Percentiles rank a stretch among this genome's conserved stretches.
Evolutionary conservation across 1,140 invertebrate genomes (phyloP).

Genomic region (Zaprionus kolodkinae): DNA sequence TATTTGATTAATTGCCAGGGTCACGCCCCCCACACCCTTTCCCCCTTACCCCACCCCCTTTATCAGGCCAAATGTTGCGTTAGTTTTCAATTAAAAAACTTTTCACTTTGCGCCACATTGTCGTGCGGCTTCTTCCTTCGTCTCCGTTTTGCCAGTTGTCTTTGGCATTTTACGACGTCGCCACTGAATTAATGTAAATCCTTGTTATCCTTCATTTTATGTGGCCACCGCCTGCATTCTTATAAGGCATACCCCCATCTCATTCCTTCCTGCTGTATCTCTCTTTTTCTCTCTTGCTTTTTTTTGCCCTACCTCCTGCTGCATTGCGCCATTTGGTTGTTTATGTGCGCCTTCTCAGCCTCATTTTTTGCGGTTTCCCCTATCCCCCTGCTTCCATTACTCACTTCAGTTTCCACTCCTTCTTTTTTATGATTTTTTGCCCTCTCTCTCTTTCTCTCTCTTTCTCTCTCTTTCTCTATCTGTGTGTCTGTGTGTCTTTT

Average conservation of each 20-base stretch:
- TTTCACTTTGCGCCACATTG: conserved; percentile 43
- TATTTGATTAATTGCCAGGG: conserved; percentile 50
- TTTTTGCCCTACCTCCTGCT: conserved; percentile 12
- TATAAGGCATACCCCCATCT: conserved; percentile 33
- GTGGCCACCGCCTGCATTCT: conserved; percentile 49
- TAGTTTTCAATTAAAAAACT: conserved; percentile 60
- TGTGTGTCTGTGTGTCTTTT: conserved; percentile 38
- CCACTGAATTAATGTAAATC: conserved; percentile 60
- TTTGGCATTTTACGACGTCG: conserved; percentile 42
- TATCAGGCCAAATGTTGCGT: conserved; percentile 20
- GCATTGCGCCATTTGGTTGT: conserved; percentile 48
- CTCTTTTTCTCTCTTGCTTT: not conserved
- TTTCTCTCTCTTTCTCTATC: too few relatives aligned
- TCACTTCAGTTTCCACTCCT: conserved; percentile 45
- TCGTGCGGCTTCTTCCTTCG: conserved; percentile 2
- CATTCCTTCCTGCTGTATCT: not conserved
- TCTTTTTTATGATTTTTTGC: conserved; percentile 38
- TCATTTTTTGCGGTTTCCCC: conserved; percentile 14
- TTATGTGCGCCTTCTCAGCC: conserved; percentile 9
- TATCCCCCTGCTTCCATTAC: conserved; percentile 10
- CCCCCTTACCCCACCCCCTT: not conserved
- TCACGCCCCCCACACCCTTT: conserved; percentile 8
- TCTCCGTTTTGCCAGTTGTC: conserved; percentile 1
- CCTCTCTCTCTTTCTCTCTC: too few relatives aligned
- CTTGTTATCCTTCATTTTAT: conserved; percentile 62